Evolutionary conservation across 1,140 invertebrate genomes (phyloP).

Genomic region (Spodoptera frugiperda): DNA sequence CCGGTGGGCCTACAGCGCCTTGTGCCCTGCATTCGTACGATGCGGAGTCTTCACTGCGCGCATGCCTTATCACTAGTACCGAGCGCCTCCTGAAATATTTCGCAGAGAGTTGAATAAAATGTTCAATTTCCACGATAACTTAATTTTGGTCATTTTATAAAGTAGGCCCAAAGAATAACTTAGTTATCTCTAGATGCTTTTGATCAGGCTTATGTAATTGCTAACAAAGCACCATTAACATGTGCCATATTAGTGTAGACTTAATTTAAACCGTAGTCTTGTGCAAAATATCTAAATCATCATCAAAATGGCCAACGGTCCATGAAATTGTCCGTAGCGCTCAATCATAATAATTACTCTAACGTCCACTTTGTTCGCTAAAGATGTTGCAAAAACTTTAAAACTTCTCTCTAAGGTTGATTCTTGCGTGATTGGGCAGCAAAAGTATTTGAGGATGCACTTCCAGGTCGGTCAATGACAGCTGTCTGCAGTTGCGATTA

Average conservation of each 20-base stretch:
- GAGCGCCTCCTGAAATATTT: constrained; percentile 89
- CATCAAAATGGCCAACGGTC: constrained; percentile 62
- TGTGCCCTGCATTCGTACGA: constrained; percentile 91
- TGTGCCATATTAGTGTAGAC: background rate
- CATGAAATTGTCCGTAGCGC: constrained; percentile 73
- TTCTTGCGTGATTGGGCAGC: constrained; percentile 34
- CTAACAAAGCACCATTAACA: no score
- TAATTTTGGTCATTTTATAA: no score
- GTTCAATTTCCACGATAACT: background rate
- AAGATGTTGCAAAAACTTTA: constrained; percentile 12
- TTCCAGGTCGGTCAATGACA: constrained; percentile 63
- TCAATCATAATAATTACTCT: constrained; percentile 51
- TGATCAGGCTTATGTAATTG: no score
- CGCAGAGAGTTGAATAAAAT: background rate
- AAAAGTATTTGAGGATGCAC: background rate
- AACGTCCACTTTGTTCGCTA: constrained; percentile 25
- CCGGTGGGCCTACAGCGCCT: constrained; percentile 85
- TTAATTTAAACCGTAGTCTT: constrained; percentile 27
- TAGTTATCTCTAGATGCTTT: no score
- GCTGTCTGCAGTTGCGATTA: constrained; percentile 63
- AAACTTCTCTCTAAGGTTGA: constrained; percentile 42
- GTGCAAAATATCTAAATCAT: constrained; percentile 44
- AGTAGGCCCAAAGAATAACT: no score
- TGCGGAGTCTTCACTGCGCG: constrained; percentile 90
- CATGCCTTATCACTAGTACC: constrained; percentile 91